Percentiles rank a stretch among this genome's conserved stretches.
phyloP scores from a whole-genome alignment of 1,140 invertebrate species.

The Ruditapes philippinarum region DNA sequence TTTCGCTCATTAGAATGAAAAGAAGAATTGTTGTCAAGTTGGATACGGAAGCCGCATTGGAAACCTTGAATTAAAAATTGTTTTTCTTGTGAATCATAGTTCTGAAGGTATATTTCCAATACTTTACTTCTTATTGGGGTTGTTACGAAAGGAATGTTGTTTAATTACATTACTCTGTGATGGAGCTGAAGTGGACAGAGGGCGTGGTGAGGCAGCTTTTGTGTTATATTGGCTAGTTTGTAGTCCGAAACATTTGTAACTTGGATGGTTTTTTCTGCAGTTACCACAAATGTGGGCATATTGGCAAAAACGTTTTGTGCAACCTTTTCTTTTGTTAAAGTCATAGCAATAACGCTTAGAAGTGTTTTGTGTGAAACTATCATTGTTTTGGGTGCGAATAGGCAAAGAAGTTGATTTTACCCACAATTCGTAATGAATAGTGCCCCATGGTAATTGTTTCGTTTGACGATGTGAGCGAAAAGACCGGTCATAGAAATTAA shows the following conservation, averaged over 20 bases:
- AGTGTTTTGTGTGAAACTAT: too few relatives aligned
- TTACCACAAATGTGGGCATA: conserved; percentile 25
- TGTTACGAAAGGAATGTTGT: not conserved
- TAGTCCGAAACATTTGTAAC: not conserved
- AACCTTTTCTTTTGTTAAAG: not conserved
- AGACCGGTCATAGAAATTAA: conserved; percentile 27
- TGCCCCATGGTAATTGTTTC: not conserved
- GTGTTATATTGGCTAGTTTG: not conserved
- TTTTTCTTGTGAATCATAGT: not conserved
- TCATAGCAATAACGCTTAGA: not conserved
- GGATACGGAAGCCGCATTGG: not conserved
- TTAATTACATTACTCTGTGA: not conserved
- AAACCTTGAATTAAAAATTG: conserved; percentile 7
- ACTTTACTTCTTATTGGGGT: conserved; percentile 42
- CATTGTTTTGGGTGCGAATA: too few relatives aligned
- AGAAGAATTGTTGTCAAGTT: too few relatives aligned
- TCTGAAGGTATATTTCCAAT: not conserved
- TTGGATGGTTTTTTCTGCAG: not conserved
- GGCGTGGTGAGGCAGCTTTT: not conserved
- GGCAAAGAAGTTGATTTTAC: not conserved
- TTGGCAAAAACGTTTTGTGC: not conserved
- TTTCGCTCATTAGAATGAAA: not conserved
- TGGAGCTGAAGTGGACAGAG: not conserved
- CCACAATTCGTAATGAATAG: not conserved
- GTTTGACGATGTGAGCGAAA: conserved; percentile 10